These are phyloP conservation scores for Meteorus cinctellus DNA, from an alignment of 2,888 invertebrate genomes.

Conservation along the genomic window DNA sequence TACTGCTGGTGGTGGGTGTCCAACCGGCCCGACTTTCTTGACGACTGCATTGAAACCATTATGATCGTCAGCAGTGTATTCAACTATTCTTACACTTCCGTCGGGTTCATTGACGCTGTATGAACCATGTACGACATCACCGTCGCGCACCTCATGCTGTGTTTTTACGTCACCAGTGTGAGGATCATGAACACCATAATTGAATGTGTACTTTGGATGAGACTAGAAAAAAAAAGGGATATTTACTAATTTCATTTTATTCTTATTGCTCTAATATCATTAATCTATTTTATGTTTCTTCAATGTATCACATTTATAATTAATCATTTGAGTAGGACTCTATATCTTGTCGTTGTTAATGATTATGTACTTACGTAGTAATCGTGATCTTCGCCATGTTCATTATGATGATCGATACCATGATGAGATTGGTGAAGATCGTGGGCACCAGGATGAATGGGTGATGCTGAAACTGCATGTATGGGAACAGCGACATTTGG, in stretches of 20 bases:
- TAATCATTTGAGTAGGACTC: neutral
- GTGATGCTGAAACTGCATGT: conserved; percentile 69
- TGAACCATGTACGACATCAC: conserved; percentile 71
- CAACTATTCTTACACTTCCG: conserved; percentile 70
- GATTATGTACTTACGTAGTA: conserved; percentile 66
- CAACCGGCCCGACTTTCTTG: conserved; percentile 67
- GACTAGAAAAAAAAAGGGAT: conserved; percentile 57
- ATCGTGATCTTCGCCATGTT: conserved; percentile 65
- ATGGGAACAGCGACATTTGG: conserved; percentile 70
- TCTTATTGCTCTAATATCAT: neutral
- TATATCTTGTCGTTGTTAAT: neutral
- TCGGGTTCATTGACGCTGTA: conserved; percentile 71
- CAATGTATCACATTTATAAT: neutral
- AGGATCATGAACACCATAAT: conserved; percentile 70
- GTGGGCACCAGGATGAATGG: conserved; percentile 57
- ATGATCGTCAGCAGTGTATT: conserved; percentile 70
- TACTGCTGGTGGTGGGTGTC: conserved; percentile 66
- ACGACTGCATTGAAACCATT: conserved; percentile 71
- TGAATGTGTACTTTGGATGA: conserved; percentile 69
- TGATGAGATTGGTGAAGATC: conserved; percentile 44
- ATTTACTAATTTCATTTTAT: neutral
- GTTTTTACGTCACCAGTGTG: conserved; percentile 71
- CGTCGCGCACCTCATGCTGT: conserved; percentile 70
- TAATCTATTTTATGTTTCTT: neutral
- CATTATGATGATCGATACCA: conserved; percentile 49